phyloP scores from a whole-genome alignment of 2,888 invertebrate genomes.

The Ariolimax columbianus region DNA sequence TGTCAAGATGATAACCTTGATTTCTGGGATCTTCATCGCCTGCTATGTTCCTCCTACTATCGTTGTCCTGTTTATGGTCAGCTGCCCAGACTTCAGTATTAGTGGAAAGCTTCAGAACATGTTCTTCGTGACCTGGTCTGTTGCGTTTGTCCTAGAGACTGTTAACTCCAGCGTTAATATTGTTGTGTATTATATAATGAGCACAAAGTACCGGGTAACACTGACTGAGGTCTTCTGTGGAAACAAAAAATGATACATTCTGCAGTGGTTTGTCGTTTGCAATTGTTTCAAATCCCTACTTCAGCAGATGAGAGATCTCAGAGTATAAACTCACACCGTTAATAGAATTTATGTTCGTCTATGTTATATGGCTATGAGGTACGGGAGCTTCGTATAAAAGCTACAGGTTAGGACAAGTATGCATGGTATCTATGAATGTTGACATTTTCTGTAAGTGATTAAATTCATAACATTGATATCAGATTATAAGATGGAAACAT shows the following conservation, averaged over 20 bases:
- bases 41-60: slow-evolving; percentile 9
- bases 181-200: slow-evolving; percentile 16
- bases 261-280: too few relatives aligned
- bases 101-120: background rate
- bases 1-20: slow-evolving; percentile 5
- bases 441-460: too few relatives aligned
- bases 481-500: too few relatives aligned
- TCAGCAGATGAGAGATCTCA: too few relatives aligned
- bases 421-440: too few relatives aligned
- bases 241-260: background rate
- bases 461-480: too few relatives aligned
- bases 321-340: background rate
- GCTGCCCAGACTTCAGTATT: background rate
- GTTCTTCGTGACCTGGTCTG: background rate
- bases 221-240: background rate
- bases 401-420: too few relatives aligned
- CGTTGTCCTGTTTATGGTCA: background rate
- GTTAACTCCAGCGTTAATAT: slow-evolving; percentile 25
- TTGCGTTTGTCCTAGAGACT: background rate
- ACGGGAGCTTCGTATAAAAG: too few relatives aligned
- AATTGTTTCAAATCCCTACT: too few relatives aligned
- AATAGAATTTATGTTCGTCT: too few relatives aligned
- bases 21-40: slow-evolving; percentile 5
- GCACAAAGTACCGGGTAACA: background rate
- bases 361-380: too few relatives aligned